Conservation (phyloP, 2,113 vertebrate genomes). For the Philantomba maxwellii region DNA sequence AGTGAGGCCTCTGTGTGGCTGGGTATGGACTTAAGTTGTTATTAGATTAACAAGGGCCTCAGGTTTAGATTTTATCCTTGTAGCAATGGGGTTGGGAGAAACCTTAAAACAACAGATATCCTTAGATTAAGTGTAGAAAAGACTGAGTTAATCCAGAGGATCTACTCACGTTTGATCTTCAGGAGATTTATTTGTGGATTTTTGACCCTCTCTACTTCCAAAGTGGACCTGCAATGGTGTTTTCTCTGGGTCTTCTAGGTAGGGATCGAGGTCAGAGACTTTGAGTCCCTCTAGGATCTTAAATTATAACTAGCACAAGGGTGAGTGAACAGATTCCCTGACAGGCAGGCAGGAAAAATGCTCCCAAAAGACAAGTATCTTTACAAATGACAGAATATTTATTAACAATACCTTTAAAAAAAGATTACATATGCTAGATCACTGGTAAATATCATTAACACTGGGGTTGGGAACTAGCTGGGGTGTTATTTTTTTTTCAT, state of each 20-base stretch:
- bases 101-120: not conserved
- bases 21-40: not conserved
- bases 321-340: conserved; percentile 33
- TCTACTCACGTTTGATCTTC: not conserved
- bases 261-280: not conserved
- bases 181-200: not conserved
- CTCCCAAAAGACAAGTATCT: conserved; percentile 77
- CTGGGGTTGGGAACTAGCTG: conserved; percentile 77
- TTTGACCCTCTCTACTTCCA: not conserved
- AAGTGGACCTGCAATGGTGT: not conserved
- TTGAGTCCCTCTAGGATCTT: not conserved
- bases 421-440: conserved; percentile 84
- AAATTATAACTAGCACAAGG: not conserved
- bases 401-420: conserved; percentile 87
- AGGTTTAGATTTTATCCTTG: not conserved
- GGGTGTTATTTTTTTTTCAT: conserved; percentile 67
- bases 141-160: not conserved
- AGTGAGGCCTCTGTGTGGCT: not conserved
- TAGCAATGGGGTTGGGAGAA: not conserved
- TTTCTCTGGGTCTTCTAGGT: not conserved
- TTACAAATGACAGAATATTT: conserved; percentile 87
- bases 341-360: conserved; percentile 67
- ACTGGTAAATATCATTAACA: conserved; percentile 82
- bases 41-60: not conserved
- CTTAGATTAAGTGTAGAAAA: not conserved